These are phyloP conservation scores for Macrotrachela quadricornifera DNA, from an alignment of 1,140 invertebrate genomes.

Conservation along the genomic window DNA sequence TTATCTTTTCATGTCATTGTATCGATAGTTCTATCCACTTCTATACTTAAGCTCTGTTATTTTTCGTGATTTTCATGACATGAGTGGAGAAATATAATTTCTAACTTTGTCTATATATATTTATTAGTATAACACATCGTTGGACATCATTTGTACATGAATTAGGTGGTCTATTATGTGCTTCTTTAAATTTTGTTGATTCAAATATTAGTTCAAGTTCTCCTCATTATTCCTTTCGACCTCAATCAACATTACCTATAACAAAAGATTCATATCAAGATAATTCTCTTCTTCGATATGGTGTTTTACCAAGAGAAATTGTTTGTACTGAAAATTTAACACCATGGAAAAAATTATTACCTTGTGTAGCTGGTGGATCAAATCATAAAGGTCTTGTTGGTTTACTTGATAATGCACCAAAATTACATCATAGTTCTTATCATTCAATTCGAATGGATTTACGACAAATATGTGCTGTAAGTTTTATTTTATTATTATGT, in stretches of 20 bases:
- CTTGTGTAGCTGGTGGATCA: conserved; percentile 38
- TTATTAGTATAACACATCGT: not conserved
- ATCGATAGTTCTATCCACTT: no score
- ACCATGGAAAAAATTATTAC: conserved; percentile 85
- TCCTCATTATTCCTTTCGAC: no score
- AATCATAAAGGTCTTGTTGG: conserved; percentile 29
- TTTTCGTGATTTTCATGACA: no score
- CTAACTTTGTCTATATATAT: no score
- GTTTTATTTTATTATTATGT: conserved; percentile 9
- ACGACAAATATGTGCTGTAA: conserved; percentile 47
- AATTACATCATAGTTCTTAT: conserved; percentile 75
- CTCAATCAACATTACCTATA: no score
- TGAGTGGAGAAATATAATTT: no score
- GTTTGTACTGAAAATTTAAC: conserved; percentile 92
- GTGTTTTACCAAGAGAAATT: conserved; percentile 70
- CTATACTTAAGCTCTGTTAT: no score
- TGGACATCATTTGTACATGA: conserved; percentile 33
- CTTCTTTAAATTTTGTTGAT: conserved; percentile 84
- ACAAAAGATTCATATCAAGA: no score
- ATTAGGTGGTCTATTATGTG: conserved; percentile 75
- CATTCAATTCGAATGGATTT: conserved; percentile 71
- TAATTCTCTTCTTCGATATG: conserved; percentile 42
- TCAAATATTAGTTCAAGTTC: no score
- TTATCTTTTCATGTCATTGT: no score
- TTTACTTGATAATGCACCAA: conserved; percentile 62